Base-by-base conservation (phyloP, 1,140 invertebrate species). In the Samia ricini region DNA sequence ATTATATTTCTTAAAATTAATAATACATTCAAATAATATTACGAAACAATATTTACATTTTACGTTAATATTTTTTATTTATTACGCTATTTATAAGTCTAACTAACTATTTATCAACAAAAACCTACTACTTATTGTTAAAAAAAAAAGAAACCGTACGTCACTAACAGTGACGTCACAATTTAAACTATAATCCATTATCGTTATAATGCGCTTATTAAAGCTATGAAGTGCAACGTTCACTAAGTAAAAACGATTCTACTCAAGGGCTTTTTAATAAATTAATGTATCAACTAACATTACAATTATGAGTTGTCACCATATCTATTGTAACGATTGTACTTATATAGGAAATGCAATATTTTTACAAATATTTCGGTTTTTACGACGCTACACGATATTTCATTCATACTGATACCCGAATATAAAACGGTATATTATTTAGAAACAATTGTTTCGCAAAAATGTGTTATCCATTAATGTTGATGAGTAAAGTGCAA, bases 301-400 rank as follows among this genome's bases (percentile, higher is more conserved):
- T 76, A 69, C 59, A 69, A 68, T 70, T 77, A 80, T 76, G 12
- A 15, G n/a, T 15, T 42, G 80, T 77, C 77, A 72, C 66, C 74
- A 72, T n/a, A n/a, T 42, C 8, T 12, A 71, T 77, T 63, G 68
- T 79, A 69, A 69, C 74, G 72, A 76, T 88, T 88, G 83, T 86
- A 87, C 83, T 87, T 89, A 88, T 88, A 85, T 88, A 88, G 83
- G 88, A 88, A 88, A 89, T 89, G 85, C 85, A 85, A 75, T 79
- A 81, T 72, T 77, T 73, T 76, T 79, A 79, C 76, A 82, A 80
- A 83, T 77, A 71, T 1, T 42, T 42, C 6, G 1, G n/a, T 1
- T 12, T 42, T 26, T 26, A 8, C 26, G 1, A 42, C 12, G 10
- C 4, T 15, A 42, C 12, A 15, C 7, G 33, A 42, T 15, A 42